Conservation (phyloP, 2,888 invertebrate species). For the Dynastes hyllus region DNA sequence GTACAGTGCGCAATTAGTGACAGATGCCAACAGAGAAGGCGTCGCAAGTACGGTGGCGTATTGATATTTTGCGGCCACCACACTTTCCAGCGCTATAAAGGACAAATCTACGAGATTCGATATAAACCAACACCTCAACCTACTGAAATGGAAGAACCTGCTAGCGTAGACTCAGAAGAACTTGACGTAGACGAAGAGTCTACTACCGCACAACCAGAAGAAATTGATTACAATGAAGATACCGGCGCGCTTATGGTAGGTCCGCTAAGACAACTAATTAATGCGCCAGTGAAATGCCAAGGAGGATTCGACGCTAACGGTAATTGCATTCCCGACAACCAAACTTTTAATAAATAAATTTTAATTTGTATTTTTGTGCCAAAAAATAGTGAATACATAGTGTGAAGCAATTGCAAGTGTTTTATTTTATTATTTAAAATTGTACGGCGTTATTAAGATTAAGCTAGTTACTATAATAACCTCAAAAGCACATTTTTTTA, state of each 20-base stretch:
- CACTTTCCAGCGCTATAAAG: not conserved
- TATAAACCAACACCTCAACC: not conserved
- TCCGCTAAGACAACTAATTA: not conserved
- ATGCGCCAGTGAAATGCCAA: not conserved
- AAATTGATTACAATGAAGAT: not conserved
- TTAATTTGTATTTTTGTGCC: not conserved
- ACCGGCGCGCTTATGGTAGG: not conserved
- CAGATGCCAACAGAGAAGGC: not conserved
- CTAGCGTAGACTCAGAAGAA: not conserved
- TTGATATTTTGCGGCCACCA: not conserved
- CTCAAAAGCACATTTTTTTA: no score
- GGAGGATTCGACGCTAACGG: not conserved
- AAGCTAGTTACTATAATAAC: no score
- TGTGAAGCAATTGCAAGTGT: no score
- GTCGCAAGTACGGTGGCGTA: not conserved
- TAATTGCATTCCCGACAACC: not conserved
- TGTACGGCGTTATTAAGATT: no score
- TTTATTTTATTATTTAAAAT: no score
- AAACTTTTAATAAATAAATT: not conserved
- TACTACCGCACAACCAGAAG: not conserved
- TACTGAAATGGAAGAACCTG: no score
- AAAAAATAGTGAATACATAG: not conserved
- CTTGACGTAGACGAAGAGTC: not conserved
- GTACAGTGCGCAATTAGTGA: slow-evolving; percentile 1
- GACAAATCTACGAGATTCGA: not conserved